A percentile compares a stretch with the other conserved stretches of the same genome.
These are phyloP conservation scores for Adela reaumurella DNA, from an alignment of 2,888 invertebrate genomes.

Conservation along the genomic window DNA sequence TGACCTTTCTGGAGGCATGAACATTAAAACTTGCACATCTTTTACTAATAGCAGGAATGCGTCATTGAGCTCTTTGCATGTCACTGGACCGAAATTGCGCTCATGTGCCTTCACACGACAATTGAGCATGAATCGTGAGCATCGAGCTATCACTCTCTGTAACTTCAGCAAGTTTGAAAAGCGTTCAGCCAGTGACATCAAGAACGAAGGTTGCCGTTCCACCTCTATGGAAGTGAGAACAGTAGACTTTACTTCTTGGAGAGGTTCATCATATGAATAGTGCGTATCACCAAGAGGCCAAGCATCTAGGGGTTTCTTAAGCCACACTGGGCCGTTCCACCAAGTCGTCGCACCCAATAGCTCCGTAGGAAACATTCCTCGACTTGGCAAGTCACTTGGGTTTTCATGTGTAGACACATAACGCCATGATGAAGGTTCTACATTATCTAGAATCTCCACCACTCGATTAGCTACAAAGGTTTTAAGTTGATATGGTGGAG, in stretches of 20 bases:
- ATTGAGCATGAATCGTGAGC: not conserved
- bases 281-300: not conserved
- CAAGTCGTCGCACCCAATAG: not conserved
- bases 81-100: not conserved
- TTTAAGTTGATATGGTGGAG: too few relatives aligned
- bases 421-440: too few relatives aligned
- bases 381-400: too few relatives aligned
- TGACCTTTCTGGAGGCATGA: not conserved
- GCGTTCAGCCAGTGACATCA: not conserved
- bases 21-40: not conserved
- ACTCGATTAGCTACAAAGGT: too few relatives aligned
- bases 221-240: not conserved
- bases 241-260: not conserved
- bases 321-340: not conserved
- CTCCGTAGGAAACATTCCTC: not conserved
- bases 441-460: too few relatives aligned
- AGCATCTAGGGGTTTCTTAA: not conserved
- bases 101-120: not conserved
- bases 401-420: too few relatives aligned
- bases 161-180: not conserved
- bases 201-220: not conserved
- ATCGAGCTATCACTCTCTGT: not conserved
- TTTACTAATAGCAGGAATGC: not conserved
- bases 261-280: not conserved
- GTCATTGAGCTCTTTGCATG: not conserved